Conservation (phyloP, 2,113 vertebrate genomes). For the Kryptolebias marmoratus region DNA sequence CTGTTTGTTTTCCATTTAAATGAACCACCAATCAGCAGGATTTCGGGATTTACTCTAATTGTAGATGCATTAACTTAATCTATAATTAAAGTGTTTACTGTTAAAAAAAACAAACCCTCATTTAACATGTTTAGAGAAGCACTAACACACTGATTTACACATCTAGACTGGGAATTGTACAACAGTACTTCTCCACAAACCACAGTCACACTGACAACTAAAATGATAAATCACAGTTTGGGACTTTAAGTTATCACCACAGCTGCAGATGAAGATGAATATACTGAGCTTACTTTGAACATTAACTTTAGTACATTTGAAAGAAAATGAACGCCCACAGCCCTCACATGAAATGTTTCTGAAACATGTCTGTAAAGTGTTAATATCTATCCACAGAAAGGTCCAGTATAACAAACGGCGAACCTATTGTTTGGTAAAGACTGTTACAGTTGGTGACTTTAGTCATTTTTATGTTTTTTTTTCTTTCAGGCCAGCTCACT, state of each 20-base stretch:
- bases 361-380: too few species aligned
- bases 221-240: constrained; percentile 22
- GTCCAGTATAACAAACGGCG: too few species aligned
- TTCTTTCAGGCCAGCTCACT: constrained; percentile 70
- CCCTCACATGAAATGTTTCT: too few species aligned
- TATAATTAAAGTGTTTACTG: constrained; percentile 34
- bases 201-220: constrained; percentile 25
- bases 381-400: too few species aligned
- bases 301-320: background rate
- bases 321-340: background rate
- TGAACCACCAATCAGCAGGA: constrained; percentile 9
- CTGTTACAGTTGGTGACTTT: background rate
- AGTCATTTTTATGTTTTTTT: background rate
- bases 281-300: background rate
- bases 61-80: constrained; percentile 14
- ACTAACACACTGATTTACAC: constrained; percentile 26
- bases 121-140: constrained; percentile 33
- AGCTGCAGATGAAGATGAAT: constrained; percentile 17
- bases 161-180: constrained; percentile 10
- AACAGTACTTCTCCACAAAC: constrained; percentile 1
- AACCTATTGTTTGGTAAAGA: background rate
- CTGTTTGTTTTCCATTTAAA: constrained; percentile 14
- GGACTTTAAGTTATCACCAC: constrained; percentile 22
- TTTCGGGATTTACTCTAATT: constrained; percentile 31
- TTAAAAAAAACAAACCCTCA: background rate